These are phyloP conservation scores for Pantherophis guttatus DNA, from an alignment of 2,113 vertebrate genomes.

Conservation along the genomic window DNA sequence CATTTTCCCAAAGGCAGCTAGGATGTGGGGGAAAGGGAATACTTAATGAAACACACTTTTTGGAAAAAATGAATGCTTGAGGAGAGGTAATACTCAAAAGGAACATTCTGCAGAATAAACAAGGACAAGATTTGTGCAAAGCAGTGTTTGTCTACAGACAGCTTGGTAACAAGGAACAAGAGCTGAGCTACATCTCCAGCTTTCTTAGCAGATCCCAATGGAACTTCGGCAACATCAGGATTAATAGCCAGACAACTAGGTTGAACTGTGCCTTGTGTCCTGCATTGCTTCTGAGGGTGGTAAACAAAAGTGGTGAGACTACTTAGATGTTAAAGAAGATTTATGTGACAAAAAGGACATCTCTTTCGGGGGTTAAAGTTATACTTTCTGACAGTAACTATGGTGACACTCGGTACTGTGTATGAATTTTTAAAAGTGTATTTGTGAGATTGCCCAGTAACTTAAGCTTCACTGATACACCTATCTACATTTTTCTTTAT, in stretches of 20 bases:
- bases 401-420: not conserved
- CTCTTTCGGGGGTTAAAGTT: constrained; percentile 1
- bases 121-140: not conserved
- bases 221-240: not conserved
- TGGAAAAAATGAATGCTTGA: not conserved
- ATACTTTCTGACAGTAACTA: constrained; percentile 2
- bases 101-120: not conserved
- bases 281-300: constrained; percentile 2
- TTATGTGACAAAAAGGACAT: not conserved
- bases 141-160: not conserved
- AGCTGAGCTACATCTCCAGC: not conserved
- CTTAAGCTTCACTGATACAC: constrained; percentile 28
- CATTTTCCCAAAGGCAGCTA: constrained; percentile 27
- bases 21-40: constrained; percentile 27
- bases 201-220: not conserved
- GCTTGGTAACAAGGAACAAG: not conserved
- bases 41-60: constrained; percentile 9
- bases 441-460: constrained; percentile 33
- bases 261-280: constrained; percentile 17
- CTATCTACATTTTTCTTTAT: not conserved
- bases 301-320: not conserved
- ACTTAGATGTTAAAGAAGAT: not conserved
- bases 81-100: not conserved
- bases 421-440: constrained; percentile 8
- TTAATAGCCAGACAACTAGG: constrained; percentile 12